Percentiles rank a stretch among this genome's conserved stretches.
phyloP scores from a whole-genome alignment of 1,140 invertebrate species.

The Linepithema humile region DNA sequence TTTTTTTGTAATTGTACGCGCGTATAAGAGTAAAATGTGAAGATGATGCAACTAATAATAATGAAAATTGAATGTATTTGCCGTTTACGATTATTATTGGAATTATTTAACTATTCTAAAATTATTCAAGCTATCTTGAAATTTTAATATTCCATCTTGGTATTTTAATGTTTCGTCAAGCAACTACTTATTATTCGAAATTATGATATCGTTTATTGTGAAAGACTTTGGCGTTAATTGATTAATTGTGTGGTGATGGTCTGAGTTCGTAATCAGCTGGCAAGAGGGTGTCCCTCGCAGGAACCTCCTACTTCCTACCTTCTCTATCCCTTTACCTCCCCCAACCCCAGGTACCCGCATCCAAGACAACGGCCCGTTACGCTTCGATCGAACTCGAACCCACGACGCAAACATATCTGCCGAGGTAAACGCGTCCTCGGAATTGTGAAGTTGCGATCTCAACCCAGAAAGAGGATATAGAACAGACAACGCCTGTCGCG shows the following conservation, averaged over 20 bases:
- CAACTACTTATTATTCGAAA: background rate
- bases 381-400: conserved; percentile 82
- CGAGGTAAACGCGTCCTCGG: conserved; percentile 77
- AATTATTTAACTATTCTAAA: background rate
- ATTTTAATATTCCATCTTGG: background rate
- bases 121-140: background rate
- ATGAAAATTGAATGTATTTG: background rate
- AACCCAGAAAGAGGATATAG: conserved; percentile 42
- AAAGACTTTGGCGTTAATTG: conserved; percentile 33
- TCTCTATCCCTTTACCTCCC: conserved; percentile 63
- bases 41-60: background rate
- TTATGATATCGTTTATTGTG: background rate
- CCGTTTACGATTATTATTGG: background rate
- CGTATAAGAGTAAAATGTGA: no score
- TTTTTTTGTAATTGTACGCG: background rate
- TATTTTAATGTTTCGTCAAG: background rate
- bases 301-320: conserved; percentile 76
- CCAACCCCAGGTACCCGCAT: conserved; percentile 82
- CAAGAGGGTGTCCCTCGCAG: conserved; percentile 76
- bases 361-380: conserved; percentile 83
- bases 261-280: conserved; percentile 76
- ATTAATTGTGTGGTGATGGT: conserved; percentile 15
- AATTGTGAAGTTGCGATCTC: conserved; percentile 71
- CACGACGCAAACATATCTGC: conserved; percentile 81
- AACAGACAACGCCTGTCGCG: conserved; percentile 28